Evolutionary conservation across 2,888 invertebrate genomes (phyloP), one percentile per base, ranked within the genome.

Genomic region (Hydroisotoma schaefferi): DNA sequence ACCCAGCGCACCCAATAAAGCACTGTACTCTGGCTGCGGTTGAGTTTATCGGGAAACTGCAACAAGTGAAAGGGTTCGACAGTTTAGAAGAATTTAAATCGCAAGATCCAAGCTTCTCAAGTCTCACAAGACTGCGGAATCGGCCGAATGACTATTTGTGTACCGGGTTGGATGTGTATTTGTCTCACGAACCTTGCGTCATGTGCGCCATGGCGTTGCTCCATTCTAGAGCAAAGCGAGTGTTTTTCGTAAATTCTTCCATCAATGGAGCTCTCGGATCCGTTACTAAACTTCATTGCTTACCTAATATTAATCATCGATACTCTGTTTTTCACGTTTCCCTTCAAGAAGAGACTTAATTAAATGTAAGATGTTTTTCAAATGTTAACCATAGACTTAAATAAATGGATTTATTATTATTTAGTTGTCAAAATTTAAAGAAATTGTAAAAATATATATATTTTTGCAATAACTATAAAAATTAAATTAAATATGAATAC

Each of bases 201-300:
- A 91, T 97, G 87, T 98, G 98, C 78, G 82, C 92, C 0, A 98
- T 98, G 97, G 95, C 89, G 0, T 79, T 98, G 56, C 82, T 94
- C 0, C 97, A 98, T 77, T 90, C 93, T n/a, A 80, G 97, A 64
- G 85, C 84, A 0, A 84, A 84, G 55, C 81, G 90, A 59, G 85
- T 95, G 2, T 95, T 94, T 76, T 95, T 87, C 75, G 81, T 84
- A 4, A 74, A 79, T 0, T 74, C 79, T 0, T 76, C 77, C 0
- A 59, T 61, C 12, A 59, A 71, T 0, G 95, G 95, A 0, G 90
- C 85, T 0, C 76, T 95, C 0, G 84, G 84, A 1, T 85, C 85
- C 1, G 80, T 78, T 57, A 83, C 85, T 2, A 87, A 89, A 74
- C 75, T 97, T 33, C 94, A 97, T 73, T 81, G 84, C 2, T 80